These are phyloP conservation scores for Pteropus rufus DNA, from an alignment of 2,797 vertebrate genomes.

Conservation along the genomic window DNA sequence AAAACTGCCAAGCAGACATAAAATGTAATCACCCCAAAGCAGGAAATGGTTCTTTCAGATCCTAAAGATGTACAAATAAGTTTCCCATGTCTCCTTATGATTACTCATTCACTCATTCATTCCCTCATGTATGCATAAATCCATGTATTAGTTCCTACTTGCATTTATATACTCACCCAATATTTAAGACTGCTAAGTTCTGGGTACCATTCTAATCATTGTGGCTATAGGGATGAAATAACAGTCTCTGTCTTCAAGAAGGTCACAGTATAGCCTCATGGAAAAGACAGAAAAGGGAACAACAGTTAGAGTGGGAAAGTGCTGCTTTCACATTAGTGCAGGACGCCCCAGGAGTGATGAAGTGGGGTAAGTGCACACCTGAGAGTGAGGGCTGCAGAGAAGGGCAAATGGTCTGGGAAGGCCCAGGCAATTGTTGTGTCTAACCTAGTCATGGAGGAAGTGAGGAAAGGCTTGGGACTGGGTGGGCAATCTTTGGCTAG, in stretches of 20 bases:
- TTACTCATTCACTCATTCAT: neutral
- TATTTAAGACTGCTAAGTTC: neutral
- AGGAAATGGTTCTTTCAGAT: neutral
- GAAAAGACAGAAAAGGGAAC: neutral
- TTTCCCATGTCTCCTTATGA: neutral
- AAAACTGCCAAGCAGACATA: neutral
- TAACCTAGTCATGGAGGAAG: neutral
- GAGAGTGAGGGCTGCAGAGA: neutral
- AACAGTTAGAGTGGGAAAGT: too few relatives aligned
- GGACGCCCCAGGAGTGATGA: fast-evolving
- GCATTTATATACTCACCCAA: neutral
- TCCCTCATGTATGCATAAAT: neutral
- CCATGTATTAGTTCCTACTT: neutral
- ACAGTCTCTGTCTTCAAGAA: neutral
- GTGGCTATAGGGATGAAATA: neutral
- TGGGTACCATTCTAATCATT: neutral
- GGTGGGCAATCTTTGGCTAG: neutral
- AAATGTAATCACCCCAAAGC: neutral
- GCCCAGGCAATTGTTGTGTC: neutral
- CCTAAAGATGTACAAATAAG: neutral
- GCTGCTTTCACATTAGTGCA: too few relatives aligned
- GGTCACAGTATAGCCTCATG: neutral
- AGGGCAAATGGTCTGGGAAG: neutral
- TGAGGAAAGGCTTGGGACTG: neutral
- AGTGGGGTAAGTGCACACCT: neutral